A percentile compares a stretch with the other conserved stretches of the same genome.
phyloP scores from a whole-genome alignment of 1,140 invertebrate genomes.

The Leptestheria dahalacensis region DNA sequence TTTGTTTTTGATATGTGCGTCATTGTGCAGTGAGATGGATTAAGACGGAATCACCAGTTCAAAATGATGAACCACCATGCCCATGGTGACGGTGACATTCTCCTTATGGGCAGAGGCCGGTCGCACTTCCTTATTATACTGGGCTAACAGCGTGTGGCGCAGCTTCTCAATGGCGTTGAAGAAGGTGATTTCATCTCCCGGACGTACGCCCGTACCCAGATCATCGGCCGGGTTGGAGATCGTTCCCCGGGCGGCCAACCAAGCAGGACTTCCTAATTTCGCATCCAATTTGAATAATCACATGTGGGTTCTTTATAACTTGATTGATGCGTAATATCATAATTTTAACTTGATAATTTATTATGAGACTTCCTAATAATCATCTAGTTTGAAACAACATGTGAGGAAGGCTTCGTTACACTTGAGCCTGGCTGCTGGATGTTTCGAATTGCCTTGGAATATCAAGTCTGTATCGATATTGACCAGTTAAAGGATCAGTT shows the following conservation, averaged over 20 bases:
- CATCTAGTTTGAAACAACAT: not conserved
- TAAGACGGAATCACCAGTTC: constrained; percentile 4
- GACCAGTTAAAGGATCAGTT: too few species aligned
- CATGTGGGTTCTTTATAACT: not conserved
- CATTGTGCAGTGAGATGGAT: not conserved
- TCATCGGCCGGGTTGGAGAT: not conserved
- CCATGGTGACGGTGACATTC: not conserved
- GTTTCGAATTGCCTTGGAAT: too few species aligned
- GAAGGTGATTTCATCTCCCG: not conserved
- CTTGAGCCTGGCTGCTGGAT: too few species aligned
- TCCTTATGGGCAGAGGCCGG: not conserved
- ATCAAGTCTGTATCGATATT: too few species aligned
- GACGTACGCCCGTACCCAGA: not conserved
- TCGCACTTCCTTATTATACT: constrained; percentile 12
- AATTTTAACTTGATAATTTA: too few species aligned
- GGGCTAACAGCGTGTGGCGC: not conserved
- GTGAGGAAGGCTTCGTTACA: constrained; percentile 44
- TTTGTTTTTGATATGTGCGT: too few species aligned
- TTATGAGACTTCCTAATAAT: constrained; percentile 31
- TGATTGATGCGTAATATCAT: not conserved
- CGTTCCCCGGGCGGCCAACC: not conserved
- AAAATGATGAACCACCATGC: constrained; percentile 5
- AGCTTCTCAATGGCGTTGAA: constrained; percentile 12
- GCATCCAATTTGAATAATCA: not conserved
- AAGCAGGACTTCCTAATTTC: not conserved